Conservation (phyloP, 2,888 invertebrate genomes). For the Sarcophaga rosellei region DNA sequence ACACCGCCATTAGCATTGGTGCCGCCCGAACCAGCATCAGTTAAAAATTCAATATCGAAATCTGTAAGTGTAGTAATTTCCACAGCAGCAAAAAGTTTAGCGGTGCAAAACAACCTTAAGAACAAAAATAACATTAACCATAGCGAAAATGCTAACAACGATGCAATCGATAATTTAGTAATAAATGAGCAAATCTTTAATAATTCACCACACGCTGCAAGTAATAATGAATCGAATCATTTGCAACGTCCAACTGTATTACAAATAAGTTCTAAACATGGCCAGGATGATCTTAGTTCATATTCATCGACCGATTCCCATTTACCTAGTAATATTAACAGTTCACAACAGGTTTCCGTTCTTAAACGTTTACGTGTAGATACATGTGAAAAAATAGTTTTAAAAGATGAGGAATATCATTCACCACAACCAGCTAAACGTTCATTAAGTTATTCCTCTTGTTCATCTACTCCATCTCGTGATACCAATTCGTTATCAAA, state of each 20-base stretch:
- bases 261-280: constrained; percentile 54
- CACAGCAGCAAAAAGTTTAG: constrained; percentile 77
- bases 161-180: constrained; percentile 9
- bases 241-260: constrained; percentile 64
- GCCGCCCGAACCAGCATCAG: constrained; percentile 79
- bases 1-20: constrained; percentile 79
- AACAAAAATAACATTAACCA: constrained; percentile 35
- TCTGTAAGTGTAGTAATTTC: constrained; percentile 80
- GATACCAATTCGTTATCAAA: constrained; percentile 25
- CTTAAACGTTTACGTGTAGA: constrained; percentile 66
- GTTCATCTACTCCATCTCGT: constrained; percentile 1
- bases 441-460: constrained; percentile 30
- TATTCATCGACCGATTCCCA: constrained; percentile 3
- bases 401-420: constrained; percentile 19
- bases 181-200: constrained; percentile 25
- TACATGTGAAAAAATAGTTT: background rate
- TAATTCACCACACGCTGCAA: constrained; percentile 21
- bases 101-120: constrained; percentile 70
- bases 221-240: constrained; percentile 2
- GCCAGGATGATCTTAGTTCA: constrained; percentile 25
- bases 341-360: constrained; percentile 59
- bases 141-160: constrained; percentile 67
- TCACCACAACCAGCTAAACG: constrained; percentile 62
- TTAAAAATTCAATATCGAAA: constrained; percentile 80
- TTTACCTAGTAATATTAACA: constrained; percentile 28